Evolutionary conservation across 2,888 invertebrate species (phyloP), one percentile per base, ranked within the genome.

Genomic region (Stenchaetothrips biformis): DNA sequence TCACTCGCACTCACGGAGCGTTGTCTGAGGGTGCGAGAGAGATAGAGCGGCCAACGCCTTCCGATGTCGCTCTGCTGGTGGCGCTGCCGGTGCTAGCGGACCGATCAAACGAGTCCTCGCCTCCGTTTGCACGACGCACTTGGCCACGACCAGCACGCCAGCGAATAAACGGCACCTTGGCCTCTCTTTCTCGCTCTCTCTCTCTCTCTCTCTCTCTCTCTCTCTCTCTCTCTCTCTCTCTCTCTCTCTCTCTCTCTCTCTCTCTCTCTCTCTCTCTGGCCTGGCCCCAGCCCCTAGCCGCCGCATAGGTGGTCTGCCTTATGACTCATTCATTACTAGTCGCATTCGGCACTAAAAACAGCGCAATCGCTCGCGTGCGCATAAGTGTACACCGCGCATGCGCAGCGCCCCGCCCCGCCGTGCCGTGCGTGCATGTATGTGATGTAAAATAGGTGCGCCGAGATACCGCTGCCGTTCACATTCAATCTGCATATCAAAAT

Each of bases 401-500:
- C 13, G 53, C 53, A 16, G 53, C 13, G 53, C 13, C 53, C 53
- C 16, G 8, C 16, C 13, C 53, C 53, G 11, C 53, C 53, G 13
- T 25, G 25, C 25, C 25, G 67, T 74, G 67, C 67, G 67, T 74
- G 67, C 67, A 74, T 74, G 67, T 74, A 74, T 74, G 67, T 74
- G 67, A 74, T 74, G 67, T 25, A 74, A 74, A 53, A 11, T 53
- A 53, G 53, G 16, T 53, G 13, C 4, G 13, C 16, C 53, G 13
- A 53, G 53, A 74, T 74, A 74, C 67, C 67, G 53, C 67, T 67
- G 67, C 67, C 67, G 25, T 67, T 67, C 67, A 67, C 67, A 74
- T 74, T 74, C 67, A 74, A 74, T 74, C 67, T 74, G 67, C 67
- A 74, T 74, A 74, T 74, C 67, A 74, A 74, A 74, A 74, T 74